Base-by-base conservation (phyloP, 2,888 invertebrate species). In the Anodontia alba region DNA sequence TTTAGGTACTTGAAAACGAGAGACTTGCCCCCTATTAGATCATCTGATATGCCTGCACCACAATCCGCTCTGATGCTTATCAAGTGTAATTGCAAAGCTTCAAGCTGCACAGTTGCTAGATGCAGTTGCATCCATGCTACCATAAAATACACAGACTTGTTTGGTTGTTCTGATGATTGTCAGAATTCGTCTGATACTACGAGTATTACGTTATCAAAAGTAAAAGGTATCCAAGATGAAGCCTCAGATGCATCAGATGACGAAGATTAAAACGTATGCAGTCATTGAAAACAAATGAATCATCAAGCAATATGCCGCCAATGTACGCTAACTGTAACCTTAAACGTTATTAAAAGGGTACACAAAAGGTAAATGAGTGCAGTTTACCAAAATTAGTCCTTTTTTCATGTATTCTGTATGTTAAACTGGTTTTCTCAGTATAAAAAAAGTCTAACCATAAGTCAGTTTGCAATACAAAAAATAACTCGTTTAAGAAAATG, bases 111-210 rank as follows among this genome's bases (percentile, higher is more conserved):
- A 17, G 17, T 31, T 62, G 31, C 62, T 33, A 33, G 33, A 33
- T 62, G 62, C 62, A 62, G 62, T 62, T 62, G 62, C 62, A 62
- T 62, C 5, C 62, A 62, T 62, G 62, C 62, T 20, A 62, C 7
- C 5, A 62, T 62, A 33, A 62, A 62, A 62, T 33, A 33, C 33
- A 62, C 33, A 62, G 62, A 62, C 7, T 17, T 62, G 5, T 62
- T 31, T 33, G 62, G 62, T 33, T 62, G 62, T 62, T 33, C 62
- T 20, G 62, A 62, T 33, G 62, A 33, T 62, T 57, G 57, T 57
- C 38, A 38, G 12, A 38, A 38, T 38, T 38, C 38, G 5, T 38
- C 38, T 8, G 38, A 38, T 38, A 38, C 38, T 12, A 38, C n/a
- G n/a, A n/a, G n/a, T 38, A 38, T 38, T 38, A 8, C 12, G 12